These are phyloP conservation scores for Zoanthus sociatus DNA, from an alignment of 92 coral and sea anemone species.

Conservation along the genomic window DNA sequence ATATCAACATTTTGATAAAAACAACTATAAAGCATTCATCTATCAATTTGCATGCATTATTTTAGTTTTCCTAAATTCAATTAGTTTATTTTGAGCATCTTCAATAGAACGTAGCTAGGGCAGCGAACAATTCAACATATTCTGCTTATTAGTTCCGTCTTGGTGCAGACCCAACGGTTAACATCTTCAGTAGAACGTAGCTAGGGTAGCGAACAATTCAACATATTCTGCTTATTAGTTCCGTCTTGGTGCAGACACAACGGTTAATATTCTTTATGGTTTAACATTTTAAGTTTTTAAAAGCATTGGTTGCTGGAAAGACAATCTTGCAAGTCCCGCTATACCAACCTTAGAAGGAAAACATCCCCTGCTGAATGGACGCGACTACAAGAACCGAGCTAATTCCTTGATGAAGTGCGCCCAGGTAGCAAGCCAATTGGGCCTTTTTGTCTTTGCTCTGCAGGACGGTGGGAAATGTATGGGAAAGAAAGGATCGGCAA, in stretches of 20 bases:
- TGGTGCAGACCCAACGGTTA: background rate
- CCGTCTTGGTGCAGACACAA: background rate
- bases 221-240: too few species aligned
- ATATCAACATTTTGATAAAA: too few species aligned
- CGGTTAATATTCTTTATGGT: background rate
- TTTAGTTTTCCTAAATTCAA: too few species aligned
- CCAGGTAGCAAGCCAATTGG: conserved; percentile 3
- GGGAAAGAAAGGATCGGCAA: conserved; percentile 28
- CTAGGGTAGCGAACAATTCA: too few species aligned
- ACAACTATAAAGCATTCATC: too few species aligned
- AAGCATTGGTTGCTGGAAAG: conserved; percentile 49
- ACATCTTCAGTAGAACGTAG: background rate
- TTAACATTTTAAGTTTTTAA: conserved; percentile 9
- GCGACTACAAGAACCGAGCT: conserved; percentile 33
- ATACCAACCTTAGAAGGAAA: conserved; percentile 39
- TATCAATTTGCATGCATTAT: too few species aligned
- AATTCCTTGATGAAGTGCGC: conserved; percentile 45
- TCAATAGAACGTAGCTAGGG: too few species aligned
- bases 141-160: too few species aligned
- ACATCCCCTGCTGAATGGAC: conserved; percentile 21
- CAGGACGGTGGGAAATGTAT: conserved; percentile 34
- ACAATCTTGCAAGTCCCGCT: conserved; percentile 29
- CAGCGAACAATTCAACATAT: too few species aligned
- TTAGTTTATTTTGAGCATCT: too few species aligned
- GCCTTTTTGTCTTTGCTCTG: conserved; percentile 34